A percentile compares a stretch with the other conserved stretches of the same genome.
Evolutionary conservation across 2,888 invertebrate species (phyloP).

Genomic region (Venustoraphidia nigricollis): DNA sequence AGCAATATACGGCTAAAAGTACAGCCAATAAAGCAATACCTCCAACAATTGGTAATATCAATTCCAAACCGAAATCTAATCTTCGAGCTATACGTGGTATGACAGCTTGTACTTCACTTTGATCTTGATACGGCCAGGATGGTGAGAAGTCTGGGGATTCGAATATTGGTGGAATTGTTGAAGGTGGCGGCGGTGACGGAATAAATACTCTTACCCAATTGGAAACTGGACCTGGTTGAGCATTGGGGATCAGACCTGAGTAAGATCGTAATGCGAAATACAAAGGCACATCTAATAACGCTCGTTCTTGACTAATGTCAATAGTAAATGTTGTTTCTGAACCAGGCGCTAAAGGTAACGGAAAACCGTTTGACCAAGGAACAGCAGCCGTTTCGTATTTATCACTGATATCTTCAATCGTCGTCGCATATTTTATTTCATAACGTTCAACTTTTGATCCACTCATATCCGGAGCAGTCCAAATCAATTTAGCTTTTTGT

Average conservation of each 20-base stretch:
- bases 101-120: constrained; percentile 19
- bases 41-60: constrained; percentile 32
- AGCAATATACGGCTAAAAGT: constrained; percentile 29
- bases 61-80: constrained; percentile 27
- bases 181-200: constrained; percentile 32
- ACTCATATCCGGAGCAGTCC: constrained; percentile 44
- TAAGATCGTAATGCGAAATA: constrained; percentile 37
- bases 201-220: constrained; percentile 37
- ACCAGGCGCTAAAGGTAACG: constrained; percentile 33
- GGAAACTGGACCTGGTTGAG: constrained; percentile 30
- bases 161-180: constrained; percentile 28
- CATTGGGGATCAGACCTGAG: constrained; percentile 23
- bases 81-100: constrained; percentile 26
- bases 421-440: constrained; percentile 31
- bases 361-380: constrained; percentile 28
- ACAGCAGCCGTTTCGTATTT: constrained; percentile 29
- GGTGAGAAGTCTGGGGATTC: constrained; percentile 20
- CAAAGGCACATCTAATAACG: constrained; percentile 30
- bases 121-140: constrained; percentile 24
- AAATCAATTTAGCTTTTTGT: constrained; percentile 33
- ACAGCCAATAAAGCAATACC: constrained; percentile 29
- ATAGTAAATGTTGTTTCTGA: constrained; percentile 33
- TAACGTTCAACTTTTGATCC: constrained; percentile 33
- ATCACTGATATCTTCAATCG: constrained; percentile 29
- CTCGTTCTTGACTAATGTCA: constrained; percentile 29